These are phyloP conservation scores for Sinhomidia bicolor DNA, from an alignment of 2,888 invertebrate genomes.

Conservation along the genomic window DNA sequence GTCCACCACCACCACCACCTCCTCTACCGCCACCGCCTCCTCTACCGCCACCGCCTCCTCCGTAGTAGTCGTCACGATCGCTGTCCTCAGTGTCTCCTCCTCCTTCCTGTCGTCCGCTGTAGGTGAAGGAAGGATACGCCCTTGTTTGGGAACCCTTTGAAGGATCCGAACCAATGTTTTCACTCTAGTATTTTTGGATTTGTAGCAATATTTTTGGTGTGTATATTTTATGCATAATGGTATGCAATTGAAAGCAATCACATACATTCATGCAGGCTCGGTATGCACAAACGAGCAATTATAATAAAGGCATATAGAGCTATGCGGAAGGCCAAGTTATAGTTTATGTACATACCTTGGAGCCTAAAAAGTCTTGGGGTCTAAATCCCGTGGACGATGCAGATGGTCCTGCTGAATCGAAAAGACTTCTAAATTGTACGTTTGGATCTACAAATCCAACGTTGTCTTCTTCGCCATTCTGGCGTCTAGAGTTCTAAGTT, in stretches of 20 bases:
- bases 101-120: conserved; percentile 76
- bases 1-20: too few relatives aligned
- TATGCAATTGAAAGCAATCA: too few relatives aligned
- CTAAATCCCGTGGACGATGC: conserved; percentile 79
- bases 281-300: too few relatives aligned
- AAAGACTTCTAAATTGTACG: conserved; percentile 80
- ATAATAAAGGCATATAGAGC: too few relatives aligned
- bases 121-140: conserved; percentile 78
- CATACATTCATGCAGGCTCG: too few relatives aligned
- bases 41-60: conserved; percentile 24
- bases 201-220: neutral
- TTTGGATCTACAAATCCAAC: conserved; percentile 80
- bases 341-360: conserved; percentile 70
- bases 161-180: conserved; percentile 73
- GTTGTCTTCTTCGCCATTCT: conserved; percentile 71
- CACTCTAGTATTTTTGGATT: conserved; percentile 69
- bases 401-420: conserved; percentile 79
- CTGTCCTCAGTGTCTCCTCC: conserved; percentile 56
- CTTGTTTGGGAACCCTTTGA: conserved; percentile 79
- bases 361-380: conserved; percentile 81
- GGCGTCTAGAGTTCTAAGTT: conserved; percentile 51
- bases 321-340: too few relatives aligned
- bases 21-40: too few relatives aligned
- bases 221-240: too few relatives aligned
- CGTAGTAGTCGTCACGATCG: conserved; percentile 25